Evolutionary conservation across 2,888 invertebrate genomes (phyloP).

Genomic region (Tridacna gigas): DNA sequence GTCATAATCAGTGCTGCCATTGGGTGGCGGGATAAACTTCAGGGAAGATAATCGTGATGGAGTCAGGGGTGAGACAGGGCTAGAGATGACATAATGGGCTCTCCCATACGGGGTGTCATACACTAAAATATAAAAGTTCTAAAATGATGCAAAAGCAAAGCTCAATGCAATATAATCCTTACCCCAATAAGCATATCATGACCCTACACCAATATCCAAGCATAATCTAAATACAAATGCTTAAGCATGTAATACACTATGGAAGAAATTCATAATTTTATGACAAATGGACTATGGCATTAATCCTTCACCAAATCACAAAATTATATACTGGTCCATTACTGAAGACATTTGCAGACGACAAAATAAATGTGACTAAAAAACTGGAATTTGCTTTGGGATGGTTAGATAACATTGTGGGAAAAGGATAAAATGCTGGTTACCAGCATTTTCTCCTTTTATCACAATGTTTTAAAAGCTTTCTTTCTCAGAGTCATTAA

Average conservation of each 20-base stretch:
- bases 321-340: too few relatives aligned
- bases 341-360: too few relatives aligned
- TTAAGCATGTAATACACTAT: too few relatives aligned
- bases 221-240: too few relatives aligned
- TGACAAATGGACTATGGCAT: too few relatives aligned
- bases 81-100: constrained; percentile 39
- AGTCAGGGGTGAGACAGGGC: constrained; percentile 45
- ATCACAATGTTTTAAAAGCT: neutral
- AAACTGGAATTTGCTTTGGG: too few relatives aligned
- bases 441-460: neutral
- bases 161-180: neutral
- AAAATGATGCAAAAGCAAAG: constrained; percentile 4
- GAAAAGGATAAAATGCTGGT: neutral
- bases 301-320: too few relatives aligned
- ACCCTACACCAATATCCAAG: too few relatives aligned
- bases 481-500: neutral
- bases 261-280: too few relatives aligned
- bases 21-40: constrained; percentile 41
- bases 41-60: constrained; percentile 60
- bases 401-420: neutral
- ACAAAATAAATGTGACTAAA: too few relatives aligned
- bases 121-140: constrained; percentile 47
- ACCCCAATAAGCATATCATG: too few relatives aligned
- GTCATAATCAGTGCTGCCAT: constrained; percentile 40
- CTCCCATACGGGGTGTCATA: constrained; percentile 60